phyloP scores from a whole-genome alignment of 1,140 invertebrate genomes.

The Drosophila micromelanica region DNA sequence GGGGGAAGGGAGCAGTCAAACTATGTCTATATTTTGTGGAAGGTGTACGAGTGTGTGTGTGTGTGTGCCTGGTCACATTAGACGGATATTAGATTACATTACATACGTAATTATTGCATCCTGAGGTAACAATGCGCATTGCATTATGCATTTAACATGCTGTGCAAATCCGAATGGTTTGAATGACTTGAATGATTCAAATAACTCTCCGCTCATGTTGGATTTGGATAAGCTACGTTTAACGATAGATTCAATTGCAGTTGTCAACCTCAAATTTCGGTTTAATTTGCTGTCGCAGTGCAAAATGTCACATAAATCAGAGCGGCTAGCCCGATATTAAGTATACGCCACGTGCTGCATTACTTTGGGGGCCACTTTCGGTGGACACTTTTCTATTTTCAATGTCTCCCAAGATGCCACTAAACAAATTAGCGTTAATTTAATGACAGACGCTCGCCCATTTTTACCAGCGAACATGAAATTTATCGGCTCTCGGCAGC shows the following conservation, averaged over 20 bases:
- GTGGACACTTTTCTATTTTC: conserved; percentile 58
- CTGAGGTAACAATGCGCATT: conserved; percentile 57
- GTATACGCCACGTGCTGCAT: conserved; percentile 31
- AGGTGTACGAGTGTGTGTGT: neutral
- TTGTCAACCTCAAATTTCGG: conserved; percentile 28
- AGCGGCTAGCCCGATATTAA: conserved; percentile 17
- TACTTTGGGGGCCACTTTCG: conserved; percentile 19
- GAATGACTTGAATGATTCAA: neutral
- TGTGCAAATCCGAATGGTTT: conserved; percentile 21
- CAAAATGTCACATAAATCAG: conserved; percentile 43
- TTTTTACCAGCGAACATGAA: conserved; percentile 45
- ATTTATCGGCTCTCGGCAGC: conserved; percentile 65
- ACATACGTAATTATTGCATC: conserved; percentile 61
- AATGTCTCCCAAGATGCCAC: conserved; percentile 80
- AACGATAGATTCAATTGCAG: conserved; percentile 1
- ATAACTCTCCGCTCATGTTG: neutral
- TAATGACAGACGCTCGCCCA: conserved; percentile 74
- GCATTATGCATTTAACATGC: conserved; percentile 40
- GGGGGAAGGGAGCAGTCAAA: neutral
- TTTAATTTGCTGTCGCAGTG: conserved; percentile 30
- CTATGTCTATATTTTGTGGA: conserved; percentile 3
- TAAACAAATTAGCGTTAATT: conserved; percentile 83
- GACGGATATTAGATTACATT: conserved; percentile 71
- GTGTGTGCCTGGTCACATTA: conserved; percentile 25
- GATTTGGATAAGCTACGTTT: neutral